A percentile compares a stretch with the other conserved stretches of the same genome.
phyloP scores from a whole-genome alignment of 1,140 invertebrate species.

The Meteorus sp. region DNA sequence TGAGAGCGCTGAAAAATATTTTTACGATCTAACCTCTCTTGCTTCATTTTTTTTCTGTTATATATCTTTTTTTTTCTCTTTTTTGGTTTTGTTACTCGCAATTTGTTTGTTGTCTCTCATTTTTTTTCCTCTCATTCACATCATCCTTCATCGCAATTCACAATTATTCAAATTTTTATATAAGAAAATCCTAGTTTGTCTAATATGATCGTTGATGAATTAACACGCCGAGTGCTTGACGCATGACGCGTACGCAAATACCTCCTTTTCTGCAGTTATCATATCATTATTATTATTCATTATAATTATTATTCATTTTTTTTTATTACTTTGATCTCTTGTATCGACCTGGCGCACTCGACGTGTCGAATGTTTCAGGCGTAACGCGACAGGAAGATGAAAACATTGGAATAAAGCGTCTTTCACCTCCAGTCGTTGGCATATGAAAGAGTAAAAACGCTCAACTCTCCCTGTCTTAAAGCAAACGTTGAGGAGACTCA shows the following conservation, averaged over 20 bases:
- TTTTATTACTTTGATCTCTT: not conserved
- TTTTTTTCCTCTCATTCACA: conserved; percentile 13
- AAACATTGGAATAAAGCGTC: not conserved
- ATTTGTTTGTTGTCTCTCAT: not conserved
- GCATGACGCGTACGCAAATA: too few species aligned
- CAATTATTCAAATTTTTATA: conserved; percentile 3
- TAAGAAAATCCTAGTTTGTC: not conserved
- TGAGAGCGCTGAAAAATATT: conserved; percentile 14
- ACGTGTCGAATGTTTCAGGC: conserved; percentile 18
- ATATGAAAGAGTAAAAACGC: conserved; percentile 6
- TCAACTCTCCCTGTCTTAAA: too few species aligned
- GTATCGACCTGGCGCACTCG: conserved; percentile 15
- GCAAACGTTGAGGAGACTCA: too few species aligned
- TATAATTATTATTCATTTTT: not conserved
- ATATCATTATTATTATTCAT: not conserved
- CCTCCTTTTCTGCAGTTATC: too few species aligned
- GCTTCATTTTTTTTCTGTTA: not conserved
- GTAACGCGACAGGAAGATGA: conserved; percentile 16
- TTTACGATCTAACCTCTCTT: conserved; percentile 5
- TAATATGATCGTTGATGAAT: not conserved
- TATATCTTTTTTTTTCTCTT: not conserved
- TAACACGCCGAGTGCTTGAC: not conserved
- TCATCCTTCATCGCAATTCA: not conserved
- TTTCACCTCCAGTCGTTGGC: conserved; percentile 2
- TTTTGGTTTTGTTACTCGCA: not conserved